Conservation (phyloP, 2,888 invertebrate genomes). For the Epiblema foenella region DNA sequence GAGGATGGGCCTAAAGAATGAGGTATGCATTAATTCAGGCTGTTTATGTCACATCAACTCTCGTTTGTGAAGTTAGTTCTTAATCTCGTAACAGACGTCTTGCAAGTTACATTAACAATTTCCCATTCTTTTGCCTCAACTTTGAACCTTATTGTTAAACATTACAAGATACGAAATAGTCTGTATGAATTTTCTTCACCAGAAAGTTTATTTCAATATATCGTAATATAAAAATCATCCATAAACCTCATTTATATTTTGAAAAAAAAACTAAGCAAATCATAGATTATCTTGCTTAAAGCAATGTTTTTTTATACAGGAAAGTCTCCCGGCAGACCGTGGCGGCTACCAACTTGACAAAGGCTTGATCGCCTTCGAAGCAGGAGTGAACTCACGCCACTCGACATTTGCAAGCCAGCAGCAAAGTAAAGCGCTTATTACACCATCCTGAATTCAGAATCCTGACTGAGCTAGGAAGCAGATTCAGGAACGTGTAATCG, state of each 20-base stretch:
- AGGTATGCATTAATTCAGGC: constrained; percentile 36
- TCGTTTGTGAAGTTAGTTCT: no score
- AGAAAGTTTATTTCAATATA: no score
- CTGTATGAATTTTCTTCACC: background rate
- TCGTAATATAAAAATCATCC: no score
- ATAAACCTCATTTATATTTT: no score
- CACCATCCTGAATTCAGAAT: no score
- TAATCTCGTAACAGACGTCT: no score
- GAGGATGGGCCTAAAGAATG: constrained; percentile 54
- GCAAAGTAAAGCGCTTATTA: no score
- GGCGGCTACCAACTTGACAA: constrained; percentile 28
- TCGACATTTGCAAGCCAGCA: constrained; percentile 2
- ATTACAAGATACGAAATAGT: background rate
- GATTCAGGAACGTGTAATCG: no score
- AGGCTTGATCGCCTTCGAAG: background rate
- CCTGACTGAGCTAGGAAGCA: no score
- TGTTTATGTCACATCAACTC: background rate
- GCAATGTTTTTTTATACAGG: constrained; percentile 12
- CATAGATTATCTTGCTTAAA: background rate
- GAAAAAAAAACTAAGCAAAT: no score
- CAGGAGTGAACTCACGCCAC: background rate
- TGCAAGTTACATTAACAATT: no score
- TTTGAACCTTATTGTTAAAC: background rate
- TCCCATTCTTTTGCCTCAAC: no score
- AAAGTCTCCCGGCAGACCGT: constrained; percentile 13